Evolutionary conservation across 2,888 invertebrate species (phyloP).

Genomic region (Phortica magna): DNA sequence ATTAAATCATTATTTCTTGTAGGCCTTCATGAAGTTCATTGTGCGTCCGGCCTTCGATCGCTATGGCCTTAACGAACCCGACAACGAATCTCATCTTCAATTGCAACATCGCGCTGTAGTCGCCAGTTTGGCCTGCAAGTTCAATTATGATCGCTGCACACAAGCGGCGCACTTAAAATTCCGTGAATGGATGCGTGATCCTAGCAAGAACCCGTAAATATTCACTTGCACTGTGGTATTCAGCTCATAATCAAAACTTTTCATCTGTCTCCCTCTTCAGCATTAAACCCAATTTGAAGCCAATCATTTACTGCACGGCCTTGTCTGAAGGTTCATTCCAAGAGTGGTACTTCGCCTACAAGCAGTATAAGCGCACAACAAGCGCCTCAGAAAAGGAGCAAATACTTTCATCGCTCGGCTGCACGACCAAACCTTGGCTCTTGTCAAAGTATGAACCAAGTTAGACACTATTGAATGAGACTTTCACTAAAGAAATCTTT

Average conservation of each 20-base stretch:
- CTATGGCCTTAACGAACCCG: slow-evolving; percentile 79
- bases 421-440: slow-evolving; percentile 80
- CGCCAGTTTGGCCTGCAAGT: slow-evolving; percentile 80
- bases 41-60: slow-evolving; percentile 77
- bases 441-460: slow-evolving; percentile 79
- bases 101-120: slow-evolving; percentile 80
- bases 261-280: slow-evolving; percentile 67
- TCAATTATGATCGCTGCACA: slow-evolving; percentile 79
- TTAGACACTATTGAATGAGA: background rate
- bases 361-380: slow-evolving; percentile 76
- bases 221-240: background rate
- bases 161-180: slow-evolving; percentile 78
- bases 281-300: slow-evolving; percentile 82
- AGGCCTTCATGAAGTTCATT: slow-evolving; percentile 77
- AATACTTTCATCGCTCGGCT: slow-evolving; percentile 80
- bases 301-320: slow-evolving; percentile 83
- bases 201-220: slow-evolving; percentile 79
- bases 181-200: slow-evolving; percentile 79
- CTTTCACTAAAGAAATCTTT: background rate
- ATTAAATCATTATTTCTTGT: background rate
- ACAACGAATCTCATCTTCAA: slow-evolving; percentile 79
- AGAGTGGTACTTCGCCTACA: slow-evolving; percentile 85
- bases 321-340: slow-evolving; percentile 81
- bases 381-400: slow-evolving; percentile 82
- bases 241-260: background rate